A percentile compares a stretch with the other conserved stretches of the same genome.
These are phyloP conservation scores for Channa maculata DNA, from an alignment of 2,113 vertebrate genomes.

Conservation along the genomic window DNA sequence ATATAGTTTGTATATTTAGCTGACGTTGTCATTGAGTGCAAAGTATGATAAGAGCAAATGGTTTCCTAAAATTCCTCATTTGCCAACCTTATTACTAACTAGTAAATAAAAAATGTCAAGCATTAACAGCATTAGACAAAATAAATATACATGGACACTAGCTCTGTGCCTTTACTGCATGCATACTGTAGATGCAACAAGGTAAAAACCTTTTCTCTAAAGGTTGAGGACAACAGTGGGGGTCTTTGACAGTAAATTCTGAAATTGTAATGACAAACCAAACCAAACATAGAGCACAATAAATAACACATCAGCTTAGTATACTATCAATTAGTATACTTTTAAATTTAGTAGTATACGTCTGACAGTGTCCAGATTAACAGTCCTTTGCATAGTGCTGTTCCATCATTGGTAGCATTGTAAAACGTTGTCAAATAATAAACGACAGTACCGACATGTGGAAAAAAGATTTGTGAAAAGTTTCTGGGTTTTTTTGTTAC, in stretches of 20 bases:
- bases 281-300: no score
- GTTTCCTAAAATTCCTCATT: not conserved
- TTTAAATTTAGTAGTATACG: no score
- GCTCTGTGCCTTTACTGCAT: not conserved
- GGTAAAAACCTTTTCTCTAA: not conserved
- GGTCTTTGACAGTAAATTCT: no score
- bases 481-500: not conserved
- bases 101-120: not conserved
- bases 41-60: not conserved
- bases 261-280: no score
- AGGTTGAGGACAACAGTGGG: not conserved
- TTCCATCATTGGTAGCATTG: no score
- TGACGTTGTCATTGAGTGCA: not conserved
- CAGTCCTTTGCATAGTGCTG: no score
- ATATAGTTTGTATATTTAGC: not conserved
- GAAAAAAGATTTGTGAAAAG: no score
- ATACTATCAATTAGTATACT: no score
- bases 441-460: no score
- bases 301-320: no score
- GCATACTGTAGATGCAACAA: not conserved
- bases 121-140: not conserved
- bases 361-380: no score
- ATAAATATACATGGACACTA: not conserved
- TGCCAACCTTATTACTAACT: not conserved
- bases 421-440: no score